phyloP scores from a whole-genome alignment of 2,888 invertebrate species.

The Tolmerus cingulatus region DNA sequence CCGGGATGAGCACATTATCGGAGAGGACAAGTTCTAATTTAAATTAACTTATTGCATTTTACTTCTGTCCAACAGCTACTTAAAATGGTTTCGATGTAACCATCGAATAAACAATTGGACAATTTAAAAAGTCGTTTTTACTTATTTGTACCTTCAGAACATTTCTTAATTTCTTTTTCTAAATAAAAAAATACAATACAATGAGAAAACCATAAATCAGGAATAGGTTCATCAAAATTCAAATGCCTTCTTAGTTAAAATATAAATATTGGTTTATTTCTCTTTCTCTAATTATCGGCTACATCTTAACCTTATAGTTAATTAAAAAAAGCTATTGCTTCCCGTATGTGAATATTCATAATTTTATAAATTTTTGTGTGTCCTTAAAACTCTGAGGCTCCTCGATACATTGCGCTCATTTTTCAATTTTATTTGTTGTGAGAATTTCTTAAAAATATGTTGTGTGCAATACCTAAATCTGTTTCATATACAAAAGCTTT shows the following conservation, averaged over 20 bases:
- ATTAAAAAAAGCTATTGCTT: conserved; percentile 16
- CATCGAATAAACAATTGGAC: neutral
- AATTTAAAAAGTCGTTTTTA: neutral
- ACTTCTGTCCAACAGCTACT: neutral
- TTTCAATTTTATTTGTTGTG: neutral
- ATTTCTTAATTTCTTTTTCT: too few species aligned
- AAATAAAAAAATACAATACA: too few species aligned
- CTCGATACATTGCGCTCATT: neutral
- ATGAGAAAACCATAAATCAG: neutral
- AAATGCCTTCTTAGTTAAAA: neutral
- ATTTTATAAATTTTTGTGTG: neutral
- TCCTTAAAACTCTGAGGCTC: neutral
- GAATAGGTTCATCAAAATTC: neutral
- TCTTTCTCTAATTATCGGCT: neutral
- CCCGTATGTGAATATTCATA: neutral
- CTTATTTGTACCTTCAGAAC: too few species aligned
- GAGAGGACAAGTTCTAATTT: conserved; percentile 61
- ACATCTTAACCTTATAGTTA: neutral
- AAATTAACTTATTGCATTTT: conserved; percentile 8
- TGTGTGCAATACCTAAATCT: neutral
- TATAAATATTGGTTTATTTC: conserved; percentile 15
- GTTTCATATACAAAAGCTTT: neutral
- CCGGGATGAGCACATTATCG: conserved; percentile 66
- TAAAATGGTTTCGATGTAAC: neutral
- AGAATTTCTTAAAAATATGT: neutral